These are phyloP conservation scores for Sylvietta virens DNA, from an alignment of 2,113 vertebrate species.

Conservation along the genomic window DNA sequence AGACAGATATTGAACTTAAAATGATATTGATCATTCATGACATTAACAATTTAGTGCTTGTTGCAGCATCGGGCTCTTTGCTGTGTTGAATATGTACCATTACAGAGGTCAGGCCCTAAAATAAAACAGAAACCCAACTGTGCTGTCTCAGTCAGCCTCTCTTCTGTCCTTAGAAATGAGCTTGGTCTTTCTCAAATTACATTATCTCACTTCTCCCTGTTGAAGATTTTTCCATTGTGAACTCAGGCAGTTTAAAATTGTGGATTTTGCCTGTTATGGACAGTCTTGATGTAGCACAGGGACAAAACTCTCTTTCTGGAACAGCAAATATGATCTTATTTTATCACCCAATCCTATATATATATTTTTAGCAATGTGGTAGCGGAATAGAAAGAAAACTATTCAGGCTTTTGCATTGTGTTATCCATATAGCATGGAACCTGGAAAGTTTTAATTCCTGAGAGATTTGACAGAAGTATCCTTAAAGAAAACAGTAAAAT, in stretches of 20 bases:
- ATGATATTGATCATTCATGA: background rate
- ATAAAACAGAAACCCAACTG: background rate
- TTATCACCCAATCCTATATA: background rate
- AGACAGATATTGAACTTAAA: background rate
- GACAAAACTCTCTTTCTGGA: background rate
- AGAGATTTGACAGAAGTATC: background rate
- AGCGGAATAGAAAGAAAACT: background rate
- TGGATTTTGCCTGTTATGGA: background rate
- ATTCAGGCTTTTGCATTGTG: background rate
- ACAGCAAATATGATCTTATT: background rate
- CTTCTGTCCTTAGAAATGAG: background rate
- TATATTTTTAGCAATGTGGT: background rate
- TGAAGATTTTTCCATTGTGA: conserved; percentile 49
- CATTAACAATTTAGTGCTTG: background rate
- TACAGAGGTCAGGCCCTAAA: background rate
- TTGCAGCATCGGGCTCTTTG: background rate
- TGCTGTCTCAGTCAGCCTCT: background rate
- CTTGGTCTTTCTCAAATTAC: background rate
- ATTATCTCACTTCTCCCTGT: conserved; percentile 13
- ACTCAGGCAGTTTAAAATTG: background rate
- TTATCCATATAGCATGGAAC: background rate
- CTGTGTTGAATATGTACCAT: background rate
- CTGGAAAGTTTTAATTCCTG: background rate
- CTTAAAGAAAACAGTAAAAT: background rate
- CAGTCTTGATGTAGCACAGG: background rate